phyloP scores from a whole-genome alignment of 2,888 invertebrate genomes.

The Volucella inanis region DNA sequence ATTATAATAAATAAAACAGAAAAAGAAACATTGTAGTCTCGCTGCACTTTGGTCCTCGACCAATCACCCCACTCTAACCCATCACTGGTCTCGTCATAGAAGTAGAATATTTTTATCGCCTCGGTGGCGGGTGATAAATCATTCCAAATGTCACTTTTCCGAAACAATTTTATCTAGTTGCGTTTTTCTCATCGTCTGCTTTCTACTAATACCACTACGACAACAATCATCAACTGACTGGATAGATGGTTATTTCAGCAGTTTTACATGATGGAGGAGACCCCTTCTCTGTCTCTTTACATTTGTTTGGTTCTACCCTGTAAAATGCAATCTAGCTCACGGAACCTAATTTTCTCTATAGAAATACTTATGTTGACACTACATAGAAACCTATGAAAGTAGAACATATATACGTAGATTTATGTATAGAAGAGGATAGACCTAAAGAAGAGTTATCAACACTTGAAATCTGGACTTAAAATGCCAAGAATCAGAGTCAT shows the following conservation, averaged over 20 bases:
- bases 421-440: conserved; percentile 8
- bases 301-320: conserved; percentile 15
- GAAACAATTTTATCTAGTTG: conserved; percentile 83
- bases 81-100: not conserved
- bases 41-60: not conserved
- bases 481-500: conserved; percentile 70
- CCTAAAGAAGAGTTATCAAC: conserved; percentile 21
- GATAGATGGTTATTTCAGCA: conserved; percentile 29
- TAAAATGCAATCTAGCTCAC: conserved; percentile 62
- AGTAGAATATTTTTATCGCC: conserved; percentile 70
- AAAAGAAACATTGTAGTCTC: not conserved
- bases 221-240: conserved; percentile 8
- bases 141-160: conserved; percentile 83
- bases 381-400: not conserved
- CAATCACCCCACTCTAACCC: not conserved
- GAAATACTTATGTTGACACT: no score
- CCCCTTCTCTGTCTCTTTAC: conserved; percentile 21
- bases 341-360: conserved; percentile 46
- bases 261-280: conserved; percentile 34
- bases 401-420: conserved; percentile 14
- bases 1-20: no score
- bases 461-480: conserved; percentile 63
- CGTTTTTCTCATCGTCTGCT: conserved; percentile 50
- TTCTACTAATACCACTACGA: conserved; percentile 26
- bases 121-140: conserved; percentile 80